A percentile compares a stretch with the other conserved stretches of the same genome.
phyloP scores from a whole-genome alignment of 23 tunicate genomes.

The Styela clava region DNA sequence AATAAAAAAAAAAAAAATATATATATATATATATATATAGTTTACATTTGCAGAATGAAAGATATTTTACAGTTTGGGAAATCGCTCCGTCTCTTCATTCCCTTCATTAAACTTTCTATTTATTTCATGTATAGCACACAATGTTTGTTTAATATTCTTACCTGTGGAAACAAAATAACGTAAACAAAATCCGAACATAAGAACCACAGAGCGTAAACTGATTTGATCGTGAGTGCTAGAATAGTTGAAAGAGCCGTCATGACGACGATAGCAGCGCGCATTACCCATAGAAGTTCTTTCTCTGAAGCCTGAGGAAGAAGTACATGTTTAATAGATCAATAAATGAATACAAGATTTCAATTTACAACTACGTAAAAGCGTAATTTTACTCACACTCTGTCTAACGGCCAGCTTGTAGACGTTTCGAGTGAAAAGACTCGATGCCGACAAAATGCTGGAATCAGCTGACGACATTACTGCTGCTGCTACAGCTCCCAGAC shows the following conservation, averaged over 20 bases:
- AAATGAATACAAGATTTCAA: too few relatives aligned
- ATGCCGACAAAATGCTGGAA: constrained; percentile 59
- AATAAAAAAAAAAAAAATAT: background rate
- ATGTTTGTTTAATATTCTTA: too few relatives aligned
- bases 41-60: background rate
- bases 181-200: constrained; percentile 63
- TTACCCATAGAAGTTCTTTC: constrained; percentile 58
- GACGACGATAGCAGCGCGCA: constrained; percentile 41
- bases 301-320: constrained; percentile 42
- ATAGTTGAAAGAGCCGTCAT: constrained; percentile 33
- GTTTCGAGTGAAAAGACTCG: constrained; percentile 68
- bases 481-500: constrained; percentile 87
- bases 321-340: background rate
- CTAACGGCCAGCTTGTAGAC: constrained; percentile 41
- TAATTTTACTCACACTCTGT: constrained; percentile 5
- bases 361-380: too few relatives aligned
- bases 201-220: constrained; percentile 62
- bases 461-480: constrained; percentile 94
- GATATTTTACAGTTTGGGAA: too few relatives aligned
- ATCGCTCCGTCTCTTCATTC: too few relatives aligned
- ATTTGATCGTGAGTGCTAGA: constrained; percentile 47
- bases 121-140: too few relatives aligned
- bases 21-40: too few relatives aligned
- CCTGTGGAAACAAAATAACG: constrained; percentile 76
- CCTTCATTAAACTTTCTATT: too few relatives aligned